These are phyloP conservation scores for Microcebus murinus DNA, from an alignment of 2,113 vertebrate genomes.

Conservation along the genomic window DNA sequence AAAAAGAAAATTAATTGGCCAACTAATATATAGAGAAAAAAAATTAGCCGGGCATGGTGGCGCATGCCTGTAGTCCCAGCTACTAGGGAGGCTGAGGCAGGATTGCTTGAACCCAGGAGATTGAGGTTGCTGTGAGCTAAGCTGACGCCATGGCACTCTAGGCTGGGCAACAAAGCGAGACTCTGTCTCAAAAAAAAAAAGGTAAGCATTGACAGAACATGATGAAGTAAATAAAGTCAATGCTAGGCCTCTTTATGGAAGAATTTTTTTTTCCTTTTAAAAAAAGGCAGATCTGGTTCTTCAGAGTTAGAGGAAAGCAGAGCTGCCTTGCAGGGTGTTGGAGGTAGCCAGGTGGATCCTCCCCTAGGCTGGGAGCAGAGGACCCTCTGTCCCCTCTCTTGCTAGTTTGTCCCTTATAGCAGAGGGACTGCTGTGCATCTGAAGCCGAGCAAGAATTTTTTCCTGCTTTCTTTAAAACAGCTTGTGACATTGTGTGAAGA, in stretches of 20 bases:
- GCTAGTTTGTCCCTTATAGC: neutral
- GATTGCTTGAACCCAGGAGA: too few species aligned
- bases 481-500: neutral
- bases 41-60: too few species aligned
- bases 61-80: too few species aligned
- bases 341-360: neutral
- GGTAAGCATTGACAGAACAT: conserved; percentile 49
- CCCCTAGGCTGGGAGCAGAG: neutral
- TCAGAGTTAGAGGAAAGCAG: neutral
- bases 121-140: too few species aligned
- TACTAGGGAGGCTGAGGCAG: too few species aligned
- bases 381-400: neutral
- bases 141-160: too few species aligned
- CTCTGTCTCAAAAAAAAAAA: too few species aligned
- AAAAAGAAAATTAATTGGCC: too few species aligned
- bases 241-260: neutral
- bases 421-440: neutral
- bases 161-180: too few species aligned
- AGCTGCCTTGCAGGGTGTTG: neutral
- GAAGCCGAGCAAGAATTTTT: neutral
- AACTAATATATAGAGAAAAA: too few species aligned
- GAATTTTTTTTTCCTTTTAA: neutral
- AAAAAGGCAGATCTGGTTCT: neutral
- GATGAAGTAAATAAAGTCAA: conserved; percentile 28
- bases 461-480: neutral